Percentiles rank a stretch among this genome's conserved stretches.
phyloP scores from a whole-genome alignment of 1,140 invertebrate genomes.

The Drosophila persimilis region DNA sequence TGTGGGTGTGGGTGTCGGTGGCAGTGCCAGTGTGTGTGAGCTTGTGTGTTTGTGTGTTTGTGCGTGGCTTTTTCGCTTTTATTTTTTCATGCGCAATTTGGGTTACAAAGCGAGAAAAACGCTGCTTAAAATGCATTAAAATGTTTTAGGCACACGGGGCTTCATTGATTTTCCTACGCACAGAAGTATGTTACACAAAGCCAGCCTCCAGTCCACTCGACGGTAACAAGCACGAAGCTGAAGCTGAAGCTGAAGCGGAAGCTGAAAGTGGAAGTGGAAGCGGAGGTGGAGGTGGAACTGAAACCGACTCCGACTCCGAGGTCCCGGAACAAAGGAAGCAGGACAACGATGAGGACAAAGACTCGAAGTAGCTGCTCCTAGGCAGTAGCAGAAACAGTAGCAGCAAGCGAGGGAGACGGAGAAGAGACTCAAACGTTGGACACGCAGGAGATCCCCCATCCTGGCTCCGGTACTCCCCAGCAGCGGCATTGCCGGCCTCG shows the following conservation, averaged over 20 bases:
- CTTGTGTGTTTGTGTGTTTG: slow-evolving; percentile 36
- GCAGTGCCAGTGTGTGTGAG: slow-evolving; percentile 32
- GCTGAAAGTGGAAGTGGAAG: neutral
- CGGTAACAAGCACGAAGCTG: no score
- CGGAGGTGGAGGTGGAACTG: neutral
- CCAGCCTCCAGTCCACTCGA: slow-evolving; percentile 1
- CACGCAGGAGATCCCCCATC: slow-evolving; percentile 35
- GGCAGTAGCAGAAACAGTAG: neutral
- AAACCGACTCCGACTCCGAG: no score
- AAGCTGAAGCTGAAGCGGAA: slow-evolving; percentile 9
- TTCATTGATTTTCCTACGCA: slow-evolving; percentile 78
- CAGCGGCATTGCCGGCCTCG: slow-evolving; percentile 65
- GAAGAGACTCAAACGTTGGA: slow-evolving; percentile 13
- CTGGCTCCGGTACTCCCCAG: slow-evolving; percentile 80
- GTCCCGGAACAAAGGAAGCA: slow-evolving; percentile 44
- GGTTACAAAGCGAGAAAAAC: slow-evolving; percentile 74
- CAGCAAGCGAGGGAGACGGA: neutral
- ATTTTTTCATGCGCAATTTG: slow-evolving; percentile 79
- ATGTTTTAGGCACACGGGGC: slow-evolving; percentile 50
- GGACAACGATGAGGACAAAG: slow-evolving; percentile 34
- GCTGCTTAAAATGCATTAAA: slow-evolving; percentile 75
- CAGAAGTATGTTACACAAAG: slow-evolving; percentile 61
- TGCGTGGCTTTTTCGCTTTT: slow-evolving; percentile 61
- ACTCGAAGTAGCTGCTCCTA: slow-evolving; percentile 50
- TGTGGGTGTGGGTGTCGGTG: slow-evolving; percentile 11